A percentile compares a stretch with the other conserved stretches of the same genome.
phyloP scores from a whole-genome alignment of 2,888 invertebrate genomes.

The Meteorus colon region DNA sequence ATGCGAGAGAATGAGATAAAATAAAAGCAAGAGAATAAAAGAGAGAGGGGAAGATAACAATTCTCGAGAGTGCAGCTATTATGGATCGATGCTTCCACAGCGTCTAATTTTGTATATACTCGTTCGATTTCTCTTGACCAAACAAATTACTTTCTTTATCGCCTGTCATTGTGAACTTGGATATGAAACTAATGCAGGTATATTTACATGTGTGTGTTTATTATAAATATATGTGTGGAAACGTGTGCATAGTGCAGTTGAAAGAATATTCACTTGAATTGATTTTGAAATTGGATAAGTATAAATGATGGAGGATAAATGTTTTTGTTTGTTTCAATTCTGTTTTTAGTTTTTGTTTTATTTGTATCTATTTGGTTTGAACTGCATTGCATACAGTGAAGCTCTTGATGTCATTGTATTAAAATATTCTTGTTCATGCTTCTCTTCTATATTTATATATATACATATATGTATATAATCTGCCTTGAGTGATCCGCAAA shows the following conservation, averaged over 20 bases:
- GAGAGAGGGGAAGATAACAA: not conserved
- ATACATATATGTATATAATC: constrained; percentile 7
- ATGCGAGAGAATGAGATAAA: not conserved
- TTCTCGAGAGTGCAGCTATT: not conserved
- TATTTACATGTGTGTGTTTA: not conserved
- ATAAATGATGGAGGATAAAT: not conserved
- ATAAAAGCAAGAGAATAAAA: not conserved
- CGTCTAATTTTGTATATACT: constrained; percentile 41
- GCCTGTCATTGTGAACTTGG: constrained; percentile 26
- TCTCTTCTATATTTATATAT: not conserved
- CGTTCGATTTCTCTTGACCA: constrained; percentile 38
- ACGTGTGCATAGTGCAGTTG: not conserved
- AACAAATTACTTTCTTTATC: constrained; percentile 39
- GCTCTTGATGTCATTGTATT: not conserved
- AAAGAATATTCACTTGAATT: not conserved
- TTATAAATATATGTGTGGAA: not conserved
- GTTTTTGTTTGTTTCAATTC: too few relatives aligned
- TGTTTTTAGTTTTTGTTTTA: not conserved
- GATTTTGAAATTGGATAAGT: not conserved
- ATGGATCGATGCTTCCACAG: constrained; percentile 32
- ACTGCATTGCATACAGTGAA: not conserved
- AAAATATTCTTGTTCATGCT: not conserved
- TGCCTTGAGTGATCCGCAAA: constrained; percentile 7
- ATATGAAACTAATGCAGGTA: constrained; percentile 15
- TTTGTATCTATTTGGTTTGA: not conserved